phyloP scores from a whole-genome alignment of 2,113 vertebrate species.

The Oryzias melastigma region DNA sequence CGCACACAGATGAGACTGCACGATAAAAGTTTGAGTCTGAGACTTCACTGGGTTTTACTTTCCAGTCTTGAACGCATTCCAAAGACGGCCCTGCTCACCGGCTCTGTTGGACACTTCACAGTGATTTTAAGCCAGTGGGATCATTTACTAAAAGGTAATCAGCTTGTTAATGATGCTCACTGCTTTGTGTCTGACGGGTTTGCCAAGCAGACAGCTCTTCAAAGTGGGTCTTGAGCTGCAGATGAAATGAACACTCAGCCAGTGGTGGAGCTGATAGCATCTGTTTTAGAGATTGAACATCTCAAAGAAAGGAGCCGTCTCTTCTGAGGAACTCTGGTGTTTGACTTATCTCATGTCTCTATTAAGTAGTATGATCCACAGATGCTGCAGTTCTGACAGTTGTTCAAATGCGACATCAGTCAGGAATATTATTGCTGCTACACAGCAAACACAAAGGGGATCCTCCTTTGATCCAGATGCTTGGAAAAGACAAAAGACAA shows the following conservation, averaged over 20 bases:
- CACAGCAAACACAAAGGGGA: conserved; percentile 34
- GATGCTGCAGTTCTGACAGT: conserved; percentile 62
- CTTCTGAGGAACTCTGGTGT: conserved; percentile 62
- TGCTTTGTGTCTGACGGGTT: too few relatives aligned
- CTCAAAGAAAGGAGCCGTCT: conserved; percentile 45
- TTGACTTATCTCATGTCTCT: conserved; percentile 59
- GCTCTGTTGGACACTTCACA: too few relatives aligned
- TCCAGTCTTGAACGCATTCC: too few relatives aligned
- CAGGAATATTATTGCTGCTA: conserved; percentile 50
- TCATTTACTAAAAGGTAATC: too few relatives aligned
- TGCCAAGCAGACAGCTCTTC: too few relatives aligned
- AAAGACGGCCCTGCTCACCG: too few relatives aligned
- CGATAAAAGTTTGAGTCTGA: too few relatives aligned
- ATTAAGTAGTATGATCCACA: conserved; percentile 61
- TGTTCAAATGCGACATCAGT: conserved; percentile 60
- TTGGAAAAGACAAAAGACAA: conserved; percentile 28
- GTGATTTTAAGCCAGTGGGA: too few relatives aligned
- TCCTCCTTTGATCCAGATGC: conserved; percentile 22
- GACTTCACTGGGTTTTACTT: too few relatives aligned
- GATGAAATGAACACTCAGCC: conserved; percentile 36
- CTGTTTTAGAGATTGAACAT: conserved; percentile 68
- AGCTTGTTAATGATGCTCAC: too few relatives aligned
- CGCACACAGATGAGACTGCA: too few relatives aligned
- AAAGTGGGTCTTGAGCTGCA: too few relatives aligned
- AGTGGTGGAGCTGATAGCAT: conserved; percentile 75